Evolutionary conservation across 2,797 vertebrate genomes (phyloP), one percentile per base, ranked within the genome.

Genomic region (Lithobates pipiens): DNA sequence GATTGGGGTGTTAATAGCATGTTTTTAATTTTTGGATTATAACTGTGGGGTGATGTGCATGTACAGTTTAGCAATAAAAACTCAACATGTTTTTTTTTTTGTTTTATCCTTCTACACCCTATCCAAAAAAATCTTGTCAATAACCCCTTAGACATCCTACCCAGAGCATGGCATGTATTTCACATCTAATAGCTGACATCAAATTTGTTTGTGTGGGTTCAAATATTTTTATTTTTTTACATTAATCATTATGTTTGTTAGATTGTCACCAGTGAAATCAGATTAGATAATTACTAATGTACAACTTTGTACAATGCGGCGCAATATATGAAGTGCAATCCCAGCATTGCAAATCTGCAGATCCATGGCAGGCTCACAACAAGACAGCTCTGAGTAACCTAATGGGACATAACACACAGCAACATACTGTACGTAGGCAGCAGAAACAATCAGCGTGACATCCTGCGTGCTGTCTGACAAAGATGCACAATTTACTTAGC

Each of bases 401-500:
- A 88, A 91, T 85, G 79, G 90, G 90, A 87, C 69, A 79, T 7
- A 75, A 44, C 57, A 84, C 67, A 68, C 76, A 50, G 69, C 79
- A 83, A 86, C 42, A 78, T 81, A 72, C 79, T 72, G 69, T 72
- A 82, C 65, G 85, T 71, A 85, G 69, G 61, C 77, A 75, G 86
- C 67, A 85, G 76, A 89, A 83, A 88, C 86, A 42, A 87, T 87
- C 85, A 86, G 77, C 68, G 72, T 74, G 85, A 78, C 80, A 83
- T 61, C 36, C 87, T 54, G 78, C n/a, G 82, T 36, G 27, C 77
- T 85, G 89, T 89, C 50, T n/a, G 57, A 46, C 13, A 82, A 88
- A 91, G 91, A 90, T 27, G 15, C 42, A 90, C 39, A 88, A 88
- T 90, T 90, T 89, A 88, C 68, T 82, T 80, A 90, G 50, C 89